These are phyloP conservation scores for Biston stratarius DNA, from an alignment of 2,888 invertebrate genomes.

Conservation along the genomic window DNA sequence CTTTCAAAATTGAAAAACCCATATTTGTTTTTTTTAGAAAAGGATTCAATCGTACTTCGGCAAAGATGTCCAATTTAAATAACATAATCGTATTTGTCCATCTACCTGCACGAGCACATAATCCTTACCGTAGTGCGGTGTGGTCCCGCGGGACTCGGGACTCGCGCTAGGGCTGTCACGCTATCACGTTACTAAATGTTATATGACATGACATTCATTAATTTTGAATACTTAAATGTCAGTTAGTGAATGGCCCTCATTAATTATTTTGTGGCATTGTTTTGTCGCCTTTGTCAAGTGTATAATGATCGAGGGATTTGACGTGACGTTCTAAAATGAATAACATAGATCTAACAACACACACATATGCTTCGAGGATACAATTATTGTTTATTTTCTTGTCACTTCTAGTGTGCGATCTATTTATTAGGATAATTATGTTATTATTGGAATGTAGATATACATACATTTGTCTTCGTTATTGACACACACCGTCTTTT, in stretches of 20 bases:
- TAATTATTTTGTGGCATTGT: not conserved
- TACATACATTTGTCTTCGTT: too few relatives aligned
- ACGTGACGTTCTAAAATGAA: not conserved
- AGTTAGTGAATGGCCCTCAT: constrained; percentile 1
- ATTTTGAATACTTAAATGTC: not conserved
- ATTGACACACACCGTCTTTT: too few relatives aligned
- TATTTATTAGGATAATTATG: too few relatives aligned
- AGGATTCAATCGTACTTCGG: not conserved
- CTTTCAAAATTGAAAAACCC: too few relatives aligned
- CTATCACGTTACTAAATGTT: constrained; percentile 1
- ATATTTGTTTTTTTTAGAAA: not conserved
- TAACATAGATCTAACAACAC: not conserved
- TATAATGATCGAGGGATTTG: constrained; percentile 1
- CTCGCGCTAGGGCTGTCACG: constrained; percentile 11
- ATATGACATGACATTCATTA: constrained; percentile 2
- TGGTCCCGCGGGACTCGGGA: constrained; percentile 14
- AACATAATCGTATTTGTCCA: constrained; percentile 21
- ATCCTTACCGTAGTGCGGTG: constrained; percentile 15
- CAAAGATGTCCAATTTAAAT: constrained; percentile 1
- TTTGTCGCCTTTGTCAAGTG: not conserved
- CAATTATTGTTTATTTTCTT: too few relatives aligned
- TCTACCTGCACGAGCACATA: constrained; percentile 8
- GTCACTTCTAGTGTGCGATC: too few relatives aligned
- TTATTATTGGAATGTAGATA: too few relatives aligned
- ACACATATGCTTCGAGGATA: too few relatives aligned